Evolutionary conservation across 2,797 vertebrate genomes (phyloP).

Genomic region (Perdix hodgsoniae): DNA sequence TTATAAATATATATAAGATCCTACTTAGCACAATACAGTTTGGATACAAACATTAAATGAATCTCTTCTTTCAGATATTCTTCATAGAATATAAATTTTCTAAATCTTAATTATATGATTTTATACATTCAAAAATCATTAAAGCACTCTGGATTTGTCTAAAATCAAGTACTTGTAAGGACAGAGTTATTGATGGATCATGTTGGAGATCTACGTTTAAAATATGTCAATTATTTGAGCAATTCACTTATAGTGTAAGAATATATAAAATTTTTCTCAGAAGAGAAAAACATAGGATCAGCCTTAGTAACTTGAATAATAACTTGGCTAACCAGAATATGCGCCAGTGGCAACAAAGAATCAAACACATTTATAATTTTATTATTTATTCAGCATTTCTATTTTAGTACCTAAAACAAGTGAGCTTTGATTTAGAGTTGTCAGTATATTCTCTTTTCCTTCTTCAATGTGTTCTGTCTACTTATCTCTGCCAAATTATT

Average conservation of each 20-base stretch:
- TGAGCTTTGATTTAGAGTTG: background rate
- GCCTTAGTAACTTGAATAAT: background rate
- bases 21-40: background rate
- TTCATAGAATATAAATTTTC: background rate
- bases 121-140: conserved; percentile 14
- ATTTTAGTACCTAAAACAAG: background rate
- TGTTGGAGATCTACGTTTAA: background rate
- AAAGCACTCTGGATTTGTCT: background rate
- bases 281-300: background rate
- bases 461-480: background rate
- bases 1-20: accelerated
- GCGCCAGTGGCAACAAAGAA: background rate
- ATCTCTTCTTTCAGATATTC: background rate
- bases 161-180: background rate
- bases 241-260: background rate
- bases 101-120: background rate
- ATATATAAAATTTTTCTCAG: background rate
- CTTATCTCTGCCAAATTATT: background rate
- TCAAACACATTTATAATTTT: background rate
- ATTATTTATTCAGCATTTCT: background rate
- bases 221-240: background rate
- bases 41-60: background rate
- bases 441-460: background rate
- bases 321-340: background rate
- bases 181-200: background rate